These are phyloP conservation scores for Coregonus ussuriensis DNA, from an alignment of 2,797 vertebrate genomes.

Conservation along the genomic window DNA sequence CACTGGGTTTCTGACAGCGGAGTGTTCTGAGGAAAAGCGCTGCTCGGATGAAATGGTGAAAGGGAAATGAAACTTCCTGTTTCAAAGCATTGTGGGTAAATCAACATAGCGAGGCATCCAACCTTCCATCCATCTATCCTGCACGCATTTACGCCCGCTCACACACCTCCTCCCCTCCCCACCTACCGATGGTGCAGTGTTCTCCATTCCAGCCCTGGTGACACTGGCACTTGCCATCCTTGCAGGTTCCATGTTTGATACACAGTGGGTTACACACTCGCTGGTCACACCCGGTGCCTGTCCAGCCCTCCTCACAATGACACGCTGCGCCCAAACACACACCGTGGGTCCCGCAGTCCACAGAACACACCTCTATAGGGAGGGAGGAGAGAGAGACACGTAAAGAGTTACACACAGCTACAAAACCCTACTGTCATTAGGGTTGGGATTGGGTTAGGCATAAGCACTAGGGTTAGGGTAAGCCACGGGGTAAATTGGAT, in stretches of 20 bases:
- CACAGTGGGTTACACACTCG: conserved; percentile 98
- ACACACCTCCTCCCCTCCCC: neutral
- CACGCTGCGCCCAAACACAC: conserved; percentile 96
- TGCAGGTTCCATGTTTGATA: conserved; percentile 97
- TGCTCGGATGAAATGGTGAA: conserved; percentile 49
- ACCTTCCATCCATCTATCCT: conserved; percentile 54
- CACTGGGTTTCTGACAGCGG: neutral
- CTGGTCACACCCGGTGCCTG: conserved; percentile 92
- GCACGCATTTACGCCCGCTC: conserved; percentile 10
- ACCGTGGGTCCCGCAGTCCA: conserved; percentile 97
- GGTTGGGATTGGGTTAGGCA: too few relatives aligned
- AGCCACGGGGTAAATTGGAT: too few relatives aligned
- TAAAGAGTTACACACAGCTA: neutral
- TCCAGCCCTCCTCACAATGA: conserved; percentile 99
- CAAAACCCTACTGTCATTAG: neutral
- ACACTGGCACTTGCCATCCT: conserved; percentile 99
- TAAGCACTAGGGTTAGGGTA: too few relatives aligned
- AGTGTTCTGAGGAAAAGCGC: neutral
- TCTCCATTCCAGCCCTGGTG: conserved; percentile 99
- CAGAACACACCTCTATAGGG: conserved; percentile 93
- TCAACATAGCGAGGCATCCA: conserved; percentile 68
- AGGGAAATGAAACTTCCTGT: conserved; percentile 67
- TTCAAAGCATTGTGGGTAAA: conserved; percentile 66
- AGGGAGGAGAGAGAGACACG: conserved; percentile 17
- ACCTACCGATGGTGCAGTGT: conserved; percentile 99